A percentile compares a stretch with the other conserved stretches of the same genome.
phyloP scores from a whole-genome alignment of 64 coral and sea anemone species.

The Montipora capricornis region DNA sequence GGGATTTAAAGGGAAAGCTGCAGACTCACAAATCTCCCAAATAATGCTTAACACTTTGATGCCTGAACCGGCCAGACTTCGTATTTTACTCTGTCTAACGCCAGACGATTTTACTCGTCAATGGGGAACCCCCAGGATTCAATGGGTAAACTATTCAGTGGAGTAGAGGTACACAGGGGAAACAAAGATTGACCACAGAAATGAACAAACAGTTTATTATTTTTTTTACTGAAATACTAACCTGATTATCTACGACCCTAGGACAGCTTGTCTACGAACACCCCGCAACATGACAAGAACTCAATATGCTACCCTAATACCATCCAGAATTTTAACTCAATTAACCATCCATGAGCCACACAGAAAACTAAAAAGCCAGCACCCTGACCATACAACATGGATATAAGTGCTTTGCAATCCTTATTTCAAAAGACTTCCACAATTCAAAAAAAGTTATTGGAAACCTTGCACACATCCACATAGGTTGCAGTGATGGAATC shows the following conservation, averaged over 20 bases:
- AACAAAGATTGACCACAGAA: background rate
- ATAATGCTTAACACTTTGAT: too few species aligned
- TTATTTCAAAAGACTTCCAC: background rate
- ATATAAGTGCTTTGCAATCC: too few species aligned
- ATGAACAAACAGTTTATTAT: background rate
- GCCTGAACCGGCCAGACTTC: too few species aligned
- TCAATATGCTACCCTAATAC: background rate
- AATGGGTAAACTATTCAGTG: too few species aligned
- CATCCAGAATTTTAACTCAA: background rate
- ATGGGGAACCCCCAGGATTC: too few species aligned
- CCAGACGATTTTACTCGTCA: too few species aligned
- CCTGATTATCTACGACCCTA: conserved; percentile 30
- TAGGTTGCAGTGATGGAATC: background rate
- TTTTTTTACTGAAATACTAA: background rate
- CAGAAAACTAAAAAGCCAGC: conserved; percentile 12
- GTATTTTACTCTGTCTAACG: too few species aligned
- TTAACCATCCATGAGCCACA: background rate
- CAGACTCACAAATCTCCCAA: too few species aligned
- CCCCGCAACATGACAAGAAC: conserved; percentile 19
- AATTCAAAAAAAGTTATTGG: background rate
- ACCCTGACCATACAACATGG: conserved; percentile 14
- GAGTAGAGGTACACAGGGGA: background rate
- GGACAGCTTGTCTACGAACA: conserved; percentile 16
- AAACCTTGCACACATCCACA: background rate
- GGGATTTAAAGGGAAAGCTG: too few species aligned